phyloP scores from a whole-genome alignment of 1,140 invertebrate genomes.

The Sweltsa coloradensis region DNA sequence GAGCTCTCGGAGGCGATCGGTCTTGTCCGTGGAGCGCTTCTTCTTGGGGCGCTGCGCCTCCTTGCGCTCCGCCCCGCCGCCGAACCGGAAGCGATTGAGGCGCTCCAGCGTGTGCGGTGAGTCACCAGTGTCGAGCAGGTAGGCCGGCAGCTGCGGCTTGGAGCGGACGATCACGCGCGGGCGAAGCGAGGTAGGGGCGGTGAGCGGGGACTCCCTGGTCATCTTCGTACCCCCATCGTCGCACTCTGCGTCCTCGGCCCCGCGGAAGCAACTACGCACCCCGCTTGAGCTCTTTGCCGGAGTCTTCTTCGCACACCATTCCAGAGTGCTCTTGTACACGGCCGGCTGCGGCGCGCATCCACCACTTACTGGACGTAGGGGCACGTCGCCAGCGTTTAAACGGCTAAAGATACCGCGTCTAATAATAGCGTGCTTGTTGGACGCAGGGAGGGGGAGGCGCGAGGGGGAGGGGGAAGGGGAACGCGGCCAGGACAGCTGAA shows the following conservation, averaged over 20 bases:
- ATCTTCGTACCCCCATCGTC: no score
- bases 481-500: constrained; percentile 7
- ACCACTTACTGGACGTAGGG: constrained; percentile 35
- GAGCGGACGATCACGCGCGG: constrained; percentile 12
- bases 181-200: constrained; percentile 8
- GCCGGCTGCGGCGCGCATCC: constrained; percentile 34
- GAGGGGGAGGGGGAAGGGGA: constrained; percentile 18
- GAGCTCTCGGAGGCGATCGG: constrained; percentile 57
- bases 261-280: constrained; percentile 7
- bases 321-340: constrained; percentile 13
- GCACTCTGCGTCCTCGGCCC: constrained; percentile 34
- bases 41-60: constrained; percentile 24
- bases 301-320: no score
- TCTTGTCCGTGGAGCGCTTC: constrained; percentile 40
- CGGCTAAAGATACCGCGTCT: constrained; percentile 31
- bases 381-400: constrained; percentile 27
- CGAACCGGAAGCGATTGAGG: constrained; percentile 60
- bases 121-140: constrained; percentile 11
- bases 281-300: no score
- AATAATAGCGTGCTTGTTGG: constrained; percentile 24
- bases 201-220: no score
- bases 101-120: constrained; percentile 49
- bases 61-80: constrained; percentile 34
- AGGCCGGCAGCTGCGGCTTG: constrained; percentile 18
- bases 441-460: constrained; percentile 23